Evolutionary conservation across 2,797 vertebrate genomes (phyloP).

Genomic region (Gymnopithys bicolor): DNA sequence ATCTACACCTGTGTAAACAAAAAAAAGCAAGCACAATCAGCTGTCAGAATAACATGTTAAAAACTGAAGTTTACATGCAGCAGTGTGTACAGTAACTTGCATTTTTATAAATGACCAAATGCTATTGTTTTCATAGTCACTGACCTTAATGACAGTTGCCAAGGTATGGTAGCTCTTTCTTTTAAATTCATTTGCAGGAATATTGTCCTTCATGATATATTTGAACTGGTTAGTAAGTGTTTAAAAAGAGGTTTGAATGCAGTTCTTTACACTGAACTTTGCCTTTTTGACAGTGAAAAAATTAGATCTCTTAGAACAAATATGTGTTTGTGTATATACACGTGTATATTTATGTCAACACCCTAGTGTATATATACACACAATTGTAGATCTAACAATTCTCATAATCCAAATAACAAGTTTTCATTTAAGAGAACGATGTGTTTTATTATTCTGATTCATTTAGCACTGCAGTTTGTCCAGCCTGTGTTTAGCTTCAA

Average conservation of each 20-base stretch:
- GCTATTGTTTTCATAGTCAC: neutral
- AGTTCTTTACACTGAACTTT: neutral
- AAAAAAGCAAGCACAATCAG: neutral
- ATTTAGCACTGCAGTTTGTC: neutral
- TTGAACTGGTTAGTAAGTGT: neutral
- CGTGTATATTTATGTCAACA: neutral
- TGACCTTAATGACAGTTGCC: neutral
- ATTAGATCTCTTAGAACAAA: neutral
- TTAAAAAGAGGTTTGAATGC: neutral
- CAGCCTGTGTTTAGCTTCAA: neutral
- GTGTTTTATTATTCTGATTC: neutral
- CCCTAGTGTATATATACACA: neutral
- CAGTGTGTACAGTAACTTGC: neutral
- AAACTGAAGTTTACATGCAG: neutral
- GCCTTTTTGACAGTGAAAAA: neutral
- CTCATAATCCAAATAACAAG: neutral
- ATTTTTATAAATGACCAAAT: neutral
- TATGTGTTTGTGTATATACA: neutral
- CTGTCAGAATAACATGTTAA: neutral
- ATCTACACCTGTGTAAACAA: neutral
- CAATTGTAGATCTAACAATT: neutral
- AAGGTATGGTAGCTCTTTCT: neutral
- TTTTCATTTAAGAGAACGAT: neutral
- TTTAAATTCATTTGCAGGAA: neutral
- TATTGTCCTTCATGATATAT: neutral